Conservation (phyloP, 2,797 vertebrate species). For the Diplodus sargus region DNA sequence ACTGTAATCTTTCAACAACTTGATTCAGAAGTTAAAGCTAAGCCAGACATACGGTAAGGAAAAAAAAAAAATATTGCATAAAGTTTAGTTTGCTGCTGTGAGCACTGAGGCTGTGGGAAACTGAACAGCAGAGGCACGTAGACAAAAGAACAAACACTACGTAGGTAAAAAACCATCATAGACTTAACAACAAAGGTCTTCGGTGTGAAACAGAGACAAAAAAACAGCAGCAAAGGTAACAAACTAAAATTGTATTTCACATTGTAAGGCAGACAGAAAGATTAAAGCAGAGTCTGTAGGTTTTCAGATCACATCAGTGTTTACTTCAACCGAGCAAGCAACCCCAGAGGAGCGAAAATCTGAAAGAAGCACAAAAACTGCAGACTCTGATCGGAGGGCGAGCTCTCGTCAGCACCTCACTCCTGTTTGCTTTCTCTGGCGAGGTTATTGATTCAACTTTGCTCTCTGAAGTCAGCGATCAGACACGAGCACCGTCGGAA, state of each 20-base stretch:
- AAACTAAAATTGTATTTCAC: constrained; percentile 48
- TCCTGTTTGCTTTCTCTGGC: constrained; percentile 65
- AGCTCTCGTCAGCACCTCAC: constrained; percentile 60
- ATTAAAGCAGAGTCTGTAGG: constrained; percentile 62
- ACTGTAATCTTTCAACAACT: constrained; percentile 26
- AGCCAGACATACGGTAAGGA: constrained; percentile 6
- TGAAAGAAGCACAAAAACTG: constrained; percentile 61
- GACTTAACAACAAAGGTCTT: constrained; percentile 6
- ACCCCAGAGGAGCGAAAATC: constrained; percentile 49
- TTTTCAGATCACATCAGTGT: constrained; percentile 63
- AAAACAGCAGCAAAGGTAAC: constrained; percentile 14
- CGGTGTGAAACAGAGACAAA: constrained; percentile 32
- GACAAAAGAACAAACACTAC: constrained; percentile 9
- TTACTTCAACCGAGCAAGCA: constrained; percentile 60
- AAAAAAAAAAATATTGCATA: constrained; percentile 6
- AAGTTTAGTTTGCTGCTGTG: constrained; percentile 2
- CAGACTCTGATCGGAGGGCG: constrained; percentile 62
- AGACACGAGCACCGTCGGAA: constrained; percentile 40
- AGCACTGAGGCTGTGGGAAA: constrained; percentile 9
- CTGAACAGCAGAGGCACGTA: constrained; percentile 9
- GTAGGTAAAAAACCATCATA: constrained; percentile 25
- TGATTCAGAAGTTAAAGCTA: constrained; percentile 32
- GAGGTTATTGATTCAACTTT: constrained; percentile 75
- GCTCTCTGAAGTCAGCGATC: constrained; percentile 68
- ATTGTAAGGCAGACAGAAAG: constrained; percentile 49